These are phyloP conservation scores for Cerastis leucographa DNA, from an alignment of 2,888 invertebrate species.

Conservation along the genomic window DNA sequence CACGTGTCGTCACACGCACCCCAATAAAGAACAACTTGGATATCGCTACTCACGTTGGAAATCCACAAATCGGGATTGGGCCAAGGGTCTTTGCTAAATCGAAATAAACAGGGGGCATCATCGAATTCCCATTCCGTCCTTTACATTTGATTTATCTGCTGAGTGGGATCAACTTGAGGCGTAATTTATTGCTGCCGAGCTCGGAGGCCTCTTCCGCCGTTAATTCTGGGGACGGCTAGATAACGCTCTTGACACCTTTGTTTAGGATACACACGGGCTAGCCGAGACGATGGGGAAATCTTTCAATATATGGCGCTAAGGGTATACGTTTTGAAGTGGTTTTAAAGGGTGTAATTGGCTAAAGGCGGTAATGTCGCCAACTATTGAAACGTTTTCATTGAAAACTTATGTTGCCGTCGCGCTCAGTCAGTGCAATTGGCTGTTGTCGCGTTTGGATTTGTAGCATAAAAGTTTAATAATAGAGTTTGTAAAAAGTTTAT, in stretches of 20 bases:
- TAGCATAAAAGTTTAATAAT: not conserved
- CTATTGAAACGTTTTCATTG: not conserved
- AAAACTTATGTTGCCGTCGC: not conserved
- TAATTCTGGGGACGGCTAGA: slow-evolving; percentile 82
- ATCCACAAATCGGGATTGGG: slow-evolving; percentile 73
- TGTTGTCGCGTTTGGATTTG: not conserved
- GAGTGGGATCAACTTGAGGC: slow-evolving; percentile 82
- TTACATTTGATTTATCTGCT: slow-evolving; percentile 87
- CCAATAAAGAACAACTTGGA: slow-evolving; percentile 71
- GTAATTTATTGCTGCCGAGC: slow-evolving; percentile 83
- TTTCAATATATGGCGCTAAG: slow-evolving; percentile 35
- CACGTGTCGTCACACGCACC: slow-evolving; percentile 60
- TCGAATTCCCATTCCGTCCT: slow-evolving; percentile 83
- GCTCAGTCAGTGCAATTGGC: not conserved
- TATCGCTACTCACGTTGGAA: slow-evolving; percentile 74
- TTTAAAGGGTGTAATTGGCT: not conserved
- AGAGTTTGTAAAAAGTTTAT: too few species aligned
- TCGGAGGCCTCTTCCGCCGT: slow-evolving; percentile 78
- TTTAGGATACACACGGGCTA: slow-evolving; percentile 69
- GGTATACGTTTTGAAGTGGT: slow-evolving; percentile 10
- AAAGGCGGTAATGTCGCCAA: not conserved
- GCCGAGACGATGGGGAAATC: slow-evolving; percentile 38
- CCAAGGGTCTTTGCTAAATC: slow-evolving; percentile 74
- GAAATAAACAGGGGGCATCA: slow-evolving; percentile 80
- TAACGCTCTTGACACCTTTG: slow-evolving; percentile 80